Evolutionary conservation across 2,797 vertebrate genomes (phyloP), one percentile per base, ranked within the genome.

Genomic region (Rallus crepitans): DNA sequence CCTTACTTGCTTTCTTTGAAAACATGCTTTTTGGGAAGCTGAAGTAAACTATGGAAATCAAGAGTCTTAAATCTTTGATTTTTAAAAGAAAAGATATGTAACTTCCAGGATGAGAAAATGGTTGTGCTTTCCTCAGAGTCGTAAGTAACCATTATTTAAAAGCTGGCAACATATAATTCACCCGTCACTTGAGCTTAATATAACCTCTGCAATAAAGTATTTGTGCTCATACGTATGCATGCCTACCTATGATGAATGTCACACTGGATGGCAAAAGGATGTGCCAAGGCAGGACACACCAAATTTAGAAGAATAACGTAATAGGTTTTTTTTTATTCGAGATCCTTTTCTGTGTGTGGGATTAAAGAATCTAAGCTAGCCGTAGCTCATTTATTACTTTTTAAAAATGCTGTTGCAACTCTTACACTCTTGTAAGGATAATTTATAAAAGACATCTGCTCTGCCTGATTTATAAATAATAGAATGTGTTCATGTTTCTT

Each of bases 1-100:
- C 77, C 35, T 82, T 89, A 9, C 48, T 75, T 89, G 65, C 61
- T 93, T 68, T 78, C 47, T 63, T 75, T 79, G 60, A 84, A 96
- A 92, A 90, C 30, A 42, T 13, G 28, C 7, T 20, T 70, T 71
- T 84, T 48, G 45, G 28, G 24, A 76, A 89, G 63, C 59, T 79
- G 35, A 75, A 69, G 42, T 15, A 78, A 82, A 33, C 65, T 39
- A 2, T 75, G 20, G 45, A 84, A 92, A 84, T 76, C 20, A 84
- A 71, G 42, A 48, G 16, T 18, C 69, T 77, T 69, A 90, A 47
- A 28, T 82, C 42, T 66, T 65, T 90, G 69, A 25, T 73, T 88
- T 88, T 85, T 60, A 11, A 57, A 61, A 78, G 72, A 76, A 37
- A 2, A 23, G 11, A 5, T 3, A 0, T 7, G 16, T 90, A 52